Conservation (phyloP, 2,888 invertebrate species). For the Cepaea hortensis region DNA sequence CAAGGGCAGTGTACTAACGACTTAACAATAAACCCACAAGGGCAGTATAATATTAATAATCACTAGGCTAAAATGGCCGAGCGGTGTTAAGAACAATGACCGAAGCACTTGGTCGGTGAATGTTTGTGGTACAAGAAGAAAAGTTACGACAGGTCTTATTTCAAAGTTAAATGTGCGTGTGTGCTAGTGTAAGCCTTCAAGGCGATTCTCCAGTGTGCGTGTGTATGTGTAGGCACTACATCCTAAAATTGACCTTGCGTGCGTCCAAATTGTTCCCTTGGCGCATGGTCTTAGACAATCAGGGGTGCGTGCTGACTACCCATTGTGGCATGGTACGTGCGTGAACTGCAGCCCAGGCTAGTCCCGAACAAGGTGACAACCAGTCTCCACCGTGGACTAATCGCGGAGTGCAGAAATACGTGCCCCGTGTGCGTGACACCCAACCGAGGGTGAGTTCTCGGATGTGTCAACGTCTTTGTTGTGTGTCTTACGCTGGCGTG, state of each 20-base stretch:
- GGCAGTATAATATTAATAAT: too few relatives aligned
- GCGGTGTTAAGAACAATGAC: too few relatives aligned
- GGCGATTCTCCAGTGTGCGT: slow-evolving; percentile 28
- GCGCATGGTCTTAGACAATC: slow-evolving; percentile 42
- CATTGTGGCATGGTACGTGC: slow-evolving; percentile 46
- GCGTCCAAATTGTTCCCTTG: slow-evolving; percentile 46
- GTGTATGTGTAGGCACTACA: slow-evolving; percentile 37
- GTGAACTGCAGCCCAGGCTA: slow-evolving; percentile 24
- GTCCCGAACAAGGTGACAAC: slow-evolving; percentile 31
- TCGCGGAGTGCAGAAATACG: slow-evolving; percentile 16
- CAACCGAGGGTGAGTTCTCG: not conserved
- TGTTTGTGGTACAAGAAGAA: too few relatives aligned
- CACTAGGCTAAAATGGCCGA: too few relatives aligned
- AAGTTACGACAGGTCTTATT: slow-evolving; percentile 3
- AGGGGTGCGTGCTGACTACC: slow-evolving; percentile 39
- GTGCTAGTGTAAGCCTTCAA: slow-evolving; percentile 14
- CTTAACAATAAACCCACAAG: too few relatives aligned
- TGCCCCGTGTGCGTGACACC: slow-evolving; percentile 40
- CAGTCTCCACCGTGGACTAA: slow-evolving; percentile 25
- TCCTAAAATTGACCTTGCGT: slow-evolving; percentile 48
- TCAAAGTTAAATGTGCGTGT: slow-evolving; percentile 21
- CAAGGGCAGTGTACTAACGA: too few relatives aligned
- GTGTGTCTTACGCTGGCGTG: slow-evolving; percentile 26
- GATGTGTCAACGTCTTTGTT: not conserved
- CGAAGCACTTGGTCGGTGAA: too few relatives aligned